These are phyloP conservation scores for Colaptes auratus DNA, from an alignment of 2,113 vertebrate species.

Conservation along the genomic window DNA sequence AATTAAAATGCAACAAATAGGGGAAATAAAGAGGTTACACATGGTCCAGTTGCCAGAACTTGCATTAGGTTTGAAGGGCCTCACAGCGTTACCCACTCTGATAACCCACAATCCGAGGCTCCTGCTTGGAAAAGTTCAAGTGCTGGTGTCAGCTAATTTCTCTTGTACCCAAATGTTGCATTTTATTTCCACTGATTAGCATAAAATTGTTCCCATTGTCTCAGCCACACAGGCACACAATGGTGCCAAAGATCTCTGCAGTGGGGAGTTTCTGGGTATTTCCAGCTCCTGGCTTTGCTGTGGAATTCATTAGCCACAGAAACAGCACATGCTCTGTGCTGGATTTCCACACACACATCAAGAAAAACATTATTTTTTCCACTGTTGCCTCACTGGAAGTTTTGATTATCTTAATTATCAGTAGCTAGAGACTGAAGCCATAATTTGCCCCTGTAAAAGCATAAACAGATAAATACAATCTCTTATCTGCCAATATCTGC, in stretches of 20 bases:
- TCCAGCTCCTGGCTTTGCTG: slow-evolving; percentile 29
- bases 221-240: slow-evolving; percentile 79
- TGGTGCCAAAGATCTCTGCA: slow-evolving; percentile 80
- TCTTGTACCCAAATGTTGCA: slow-evolving; percentile 75
- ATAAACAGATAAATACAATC: too few relatives aligned
- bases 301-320: slow-evolving; percentile 31
- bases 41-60: neutral
- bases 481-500: too few relatives aligned
- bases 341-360: neutral
- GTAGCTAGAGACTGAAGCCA: neutral
- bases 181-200: slow-evolving; percentile 89
- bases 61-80: neutral
- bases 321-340: neutral
- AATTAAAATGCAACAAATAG: too few relatives aligned
- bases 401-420: neutral
- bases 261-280: slow-evolving; percentile 61
- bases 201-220: slow-evolving; percentile 94
- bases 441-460: neutral
- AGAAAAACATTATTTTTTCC: neutral
- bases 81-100: rapidly evolving
- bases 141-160: slow-evolving; percentile 58
- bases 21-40: neutral
- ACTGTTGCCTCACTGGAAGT: neutral
- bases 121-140: slow-evolving; percentile 6
- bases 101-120: neutral